These are phyloP conservation scores for Chelmon rostratus DNA, from an alignment of 2,797 vertebrate species.

Conservation along the genomic window DNA sequence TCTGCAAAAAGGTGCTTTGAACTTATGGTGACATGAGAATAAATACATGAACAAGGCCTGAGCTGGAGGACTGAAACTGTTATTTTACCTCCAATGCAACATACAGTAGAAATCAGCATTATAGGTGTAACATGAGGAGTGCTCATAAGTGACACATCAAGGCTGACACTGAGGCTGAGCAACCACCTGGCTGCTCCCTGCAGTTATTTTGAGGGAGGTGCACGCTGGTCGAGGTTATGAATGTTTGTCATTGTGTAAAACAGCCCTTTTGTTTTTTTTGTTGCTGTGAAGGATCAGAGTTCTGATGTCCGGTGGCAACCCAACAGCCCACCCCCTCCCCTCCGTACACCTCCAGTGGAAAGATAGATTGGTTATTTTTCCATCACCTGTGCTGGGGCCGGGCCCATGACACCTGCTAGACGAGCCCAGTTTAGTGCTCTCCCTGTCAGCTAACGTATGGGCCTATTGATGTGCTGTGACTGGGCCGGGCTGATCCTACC, in stretches of 20 bases:
- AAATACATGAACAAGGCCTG: not conserved
- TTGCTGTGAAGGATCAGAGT: conserved; percentile 72
- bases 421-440: conserved; percentile 74
- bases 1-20: not conserved
- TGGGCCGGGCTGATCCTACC: conserved; percentile 79
- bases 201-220: conserved; percentile 49
- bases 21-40: not conserved
- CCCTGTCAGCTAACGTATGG: conserved; percentile 84
- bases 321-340: not conserved
- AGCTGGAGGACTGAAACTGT: not conserved
- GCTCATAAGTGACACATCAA: conserved; percentile 2
- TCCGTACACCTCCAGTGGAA: conserved; percentile 33
- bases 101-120: not conserved
- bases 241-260: conserved; percentile 68
- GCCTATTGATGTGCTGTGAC: conserved; percentile 84
- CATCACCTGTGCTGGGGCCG: conserved; percentile 68
- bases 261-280: conserved; percentile 52
- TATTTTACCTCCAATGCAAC: not conserved
- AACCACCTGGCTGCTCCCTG: conserved; percentile 29
- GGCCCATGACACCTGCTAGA: conserved; percentile 77
- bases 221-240: conserved; percentile 64
- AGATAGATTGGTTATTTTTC: conserved; percentile 81
- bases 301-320: conserved; percentile 75
- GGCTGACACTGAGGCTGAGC: conserved; percentile 10
- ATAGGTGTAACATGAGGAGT: not conserved